Evolutionary conservation across 2,888 invertebrate genomes (phyloP).

Genomic region (Cheilosia vulpina): DNA sequence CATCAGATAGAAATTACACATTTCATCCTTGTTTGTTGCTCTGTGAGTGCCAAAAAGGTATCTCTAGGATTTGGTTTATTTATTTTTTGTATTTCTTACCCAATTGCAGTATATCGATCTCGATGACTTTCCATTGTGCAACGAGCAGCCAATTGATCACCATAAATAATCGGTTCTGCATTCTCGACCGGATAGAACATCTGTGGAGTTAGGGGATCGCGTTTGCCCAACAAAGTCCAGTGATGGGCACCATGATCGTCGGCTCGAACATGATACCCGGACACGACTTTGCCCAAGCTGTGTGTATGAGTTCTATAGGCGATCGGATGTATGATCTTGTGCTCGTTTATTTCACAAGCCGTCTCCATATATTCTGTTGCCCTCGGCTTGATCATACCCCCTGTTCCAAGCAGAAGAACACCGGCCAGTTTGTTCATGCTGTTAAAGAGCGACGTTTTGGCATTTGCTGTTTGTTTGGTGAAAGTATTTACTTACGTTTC

Average conservation of each 20-base stretch:
- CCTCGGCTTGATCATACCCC: constrained; percentile 90
- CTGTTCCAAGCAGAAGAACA: constrained; percentile 94
- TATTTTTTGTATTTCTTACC: constrained; percentile 85
- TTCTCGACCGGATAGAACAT: constrained; percentile 95
- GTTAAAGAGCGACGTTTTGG: constrained; percentile 77
- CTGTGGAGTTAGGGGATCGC: constrained; percentile 94
- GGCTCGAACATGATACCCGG: constrained; percentile 90
- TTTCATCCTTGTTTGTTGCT: constrained; percentile 93
- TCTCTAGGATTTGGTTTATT: neutral
- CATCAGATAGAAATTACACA: constrained; percentile 98
- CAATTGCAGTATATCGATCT: constrained; percentile 87
- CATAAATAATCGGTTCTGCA: constrained; percentile 86
- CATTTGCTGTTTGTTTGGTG: neutral
- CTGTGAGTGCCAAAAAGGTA: constrained; percentile 82
- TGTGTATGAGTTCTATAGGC: constrained; percentile 98
- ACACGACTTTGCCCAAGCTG: constrained; percentile 91
- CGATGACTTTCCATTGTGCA: constrained; percentile 95
- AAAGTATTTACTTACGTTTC: constrained; percentile 85
- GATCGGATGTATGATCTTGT: constrained; percentile 95
- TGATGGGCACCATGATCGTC: constrained; percentile 85
- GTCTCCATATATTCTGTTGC: constrained; percentile 94
- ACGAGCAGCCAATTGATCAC: constrained; percentile 93
- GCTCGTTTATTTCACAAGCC: constrained; percentile 91
- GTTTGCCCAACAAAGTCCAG: constrained; percentile 94
- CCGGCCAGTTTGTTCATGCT: constrained; percentile 95